Evolutionary conservation across 2,888 invertebrate species (phyloP).

Genomic region (Cyaniris semiargus): DNA sequence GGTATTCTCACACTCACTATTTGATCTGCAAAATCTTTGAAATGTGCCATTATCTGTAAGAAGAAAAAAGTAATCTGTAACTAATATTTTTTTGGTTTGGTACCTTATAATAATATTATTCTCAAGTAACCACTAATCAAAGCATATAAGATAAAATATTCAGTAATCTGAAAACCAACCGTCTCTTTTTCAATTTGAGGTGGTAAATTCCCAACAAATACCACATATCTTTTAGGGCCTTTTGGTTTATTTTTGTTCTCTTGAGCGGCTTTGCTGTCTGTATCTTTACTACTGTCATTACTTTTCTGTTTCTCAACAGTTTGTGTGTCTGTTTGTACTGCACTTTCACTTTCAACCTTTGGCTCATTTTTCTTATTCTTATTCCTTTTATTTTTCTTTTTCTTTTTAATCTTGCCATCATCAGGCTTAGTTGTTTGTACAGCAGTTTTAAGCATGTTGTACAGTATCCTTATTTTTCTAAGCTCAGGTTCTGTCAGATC

Average conservation of each 20-base stretch:
- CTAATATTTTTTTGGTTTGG: too few species aligned
- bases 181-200: slow-evolving; percentile 58
- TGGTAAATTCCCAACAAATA: slow-evolving; percentile 72
- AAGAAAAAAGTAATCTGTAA: slow-evolving; percentile 11
- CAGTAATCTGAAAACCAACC: slow-evolving; percentile 48
- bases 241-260: slow-evolving; percentile 48
- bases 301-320: slow-evolving; percentile 40
- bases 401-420: slow-evolving; percentile 43
- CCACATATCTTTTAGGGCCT: slow-evolving; percentile 72
- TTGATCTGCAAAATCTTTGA: slow-evolving; percentile 59
- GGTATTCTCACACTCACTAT: slow-evolving; percentile 66
- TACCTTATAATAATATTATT: too few species aligned
- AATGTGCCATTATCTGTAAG: slow-evolving; percentile 65
- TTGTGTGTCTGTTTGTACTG: slow-evolving; percentile 35
- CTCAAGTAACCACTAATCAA: background rate
- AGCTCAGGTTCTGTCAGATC: slow-evolving; percentile 57
- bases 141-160: slow-evolving; percentile 4
- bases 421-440: slow-evolving; percentile 36
- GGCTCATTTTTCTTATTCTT: slow-evolving; percentile 34
- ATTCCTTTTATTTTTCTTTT: slow-evolving; percentile 40
- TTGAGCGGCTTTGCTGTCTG: slow-evolving; percentile 36
- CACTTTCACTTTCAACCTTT: slow-evolving; percentile 33
- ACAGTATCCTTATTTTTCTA: slow-evolving; percentile 62
- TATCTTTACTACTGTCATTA: slow-evolving; percentile 31
- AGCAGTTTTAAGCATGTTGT: slow-evolving; percentile 63